Base-by-base conservation (phyloP, 2,113 vertebrate species). In the Dipodomys spectabilis region DNA sequence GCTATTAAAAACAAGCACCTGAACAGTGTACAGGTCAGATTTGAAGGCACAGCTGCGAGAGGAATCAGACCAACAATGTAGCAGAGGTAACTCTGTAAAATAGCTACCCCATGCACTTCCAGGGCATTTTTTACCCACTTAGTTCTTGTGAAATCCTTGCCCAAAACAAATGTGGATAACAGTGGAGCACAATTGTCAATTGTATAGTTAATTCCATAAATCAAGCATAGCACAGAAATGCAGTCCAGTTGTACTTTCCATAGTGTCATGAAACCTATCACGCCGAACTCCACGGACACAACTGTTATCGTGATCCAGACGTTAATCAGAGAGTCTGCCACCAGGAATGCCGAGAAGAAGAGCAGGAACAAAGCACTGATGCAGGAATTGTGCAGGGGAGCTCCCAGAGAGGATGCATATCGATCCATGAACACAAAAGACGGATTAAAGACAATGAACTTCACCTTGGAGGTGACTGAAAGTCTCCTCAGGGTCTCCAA, bases 391-490 rank as follows among this genome's bases (percentile, higher is more conserved):
- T 99, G 99, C 96, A 99, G 98, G 11, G 99, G 99, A 8, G 99
- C 99, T 98, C 99, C 99, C 96, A 99, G 98, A n/a, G 99, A 99
- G n/a, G 99, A 98, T 18, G 99, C 98, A 2, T 99, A 99, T 97
- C 99, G 99, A 98, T 99, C 99, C 99, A 99, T 98, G 98, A 99
- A 99, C 94, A 99, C 99, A 92, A 99, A 99, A 0, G 99, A 99
- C 2, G 99, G 99, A 98, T 99, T 99, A 93, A 99, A 99, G 98
- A 99, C 99, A 0, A 99, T 99, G 97, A 99, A 99, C 97, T 99
- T 99, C 88, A 99, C 99, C 72, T 99, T 99, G 44, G 99, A 99
- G 75, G 99, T 99, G 95, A 99, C 98, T 1, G 99, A 99, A 91
- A 99, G 98, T 96, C 99, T 99, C 60, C 99, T 98, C 95, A 99